A percentile compares a stretch with the other conserved stretches of the same genome.
Evolutionary conservation across 2,113 vertebrate species (phyloP).

Genomic region (Acrocephalus arundinaceus): DNA sequence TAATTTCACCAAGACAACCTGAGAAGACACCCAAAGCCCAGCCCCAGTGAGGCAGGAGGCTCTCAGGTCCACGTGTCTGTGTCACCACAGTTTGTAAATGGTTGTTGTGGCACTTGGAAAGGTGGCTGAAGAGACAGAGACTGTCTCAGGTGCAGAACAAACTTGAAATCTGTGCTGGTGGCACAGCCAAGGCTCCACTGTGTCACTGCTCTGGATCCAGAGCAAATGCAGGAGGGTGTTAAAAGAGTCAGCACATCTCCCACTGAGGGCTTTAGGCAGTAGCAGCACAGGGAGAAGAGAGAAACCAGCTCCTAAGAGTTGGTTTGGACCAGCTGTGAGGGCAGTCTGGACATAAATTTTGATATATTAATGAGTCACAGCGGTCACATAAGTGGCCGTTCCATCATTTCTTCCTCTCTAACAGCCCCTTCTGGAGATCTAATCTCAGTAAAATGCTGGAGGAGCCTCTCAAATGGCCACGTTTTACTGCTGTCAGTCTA

Average conservation of each 20-base stretch:
- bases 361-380: slow-evolving; percentile 62
- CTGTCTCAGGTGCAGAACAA: background rate
- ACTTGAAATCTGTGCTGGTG: background rate
- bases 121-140: background rate
- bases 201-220: background rate
- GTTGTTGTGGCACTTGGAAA: background rate
- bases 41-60: background rate
- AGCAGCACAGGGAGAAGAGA: background rate
- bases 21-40: background rate
- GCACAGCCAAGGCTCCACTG: background rate
- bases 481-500: slow-evolving; percentile 54
- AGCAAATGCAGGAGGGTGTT: background rate
- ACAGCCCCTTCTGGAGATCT: slow-evolving; percentile 43
- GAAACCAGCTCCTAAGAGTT: slow-evolving; percentile 12
- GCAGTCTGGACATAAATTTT: slow-evolving; percentile 49
- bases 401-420: slow-evolving; percentile 32
- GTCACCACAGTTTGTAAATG: slow-evolving; percentile 13
- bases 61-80: background rate
- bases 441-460: slow-evolving; percentile 56
- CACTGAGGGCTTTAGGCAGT: slow-evolving; percentile 10
- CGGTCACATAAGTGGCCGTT: background rate
- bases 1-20: background rate
- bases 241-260: background rate
- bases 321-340: background rate
- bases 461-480: slow-evolving; percentile 11